Base-by-base conservation (phyloP, 2,888 invertebrate genomes). In the Scelioninae gen. 2 region DNA sequence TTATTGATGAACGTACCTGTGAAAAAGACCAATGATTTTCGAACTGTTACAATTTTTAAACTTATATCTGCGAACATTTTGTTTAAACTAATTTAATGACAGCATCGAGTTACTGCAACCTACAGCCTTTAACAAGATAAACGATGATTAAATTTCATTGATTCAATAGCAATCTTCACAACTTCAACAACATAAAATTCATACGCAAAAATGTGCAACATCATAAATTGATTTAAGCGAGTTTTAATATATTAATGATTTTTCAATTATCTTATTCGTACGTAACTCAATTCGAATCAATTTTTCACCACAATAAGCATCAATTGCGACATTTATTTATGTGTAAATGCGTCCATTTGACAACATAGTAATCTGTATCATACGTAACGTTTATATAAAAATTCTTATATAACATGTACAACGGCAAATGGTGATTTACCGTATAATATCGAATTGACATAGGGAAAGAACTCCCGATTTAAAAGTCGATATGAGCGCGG, bases 351-450 rank as follows among this genome's bases (percentile, higher is more conserved):
- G 10, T 19, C 16, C 2, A 22, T 50, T 43, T 35, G 22, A 52
- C 15, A 35, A 50, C 39, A 39, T 48, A n/a, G 35, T 57, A 33
- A 43, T 50, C 13, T 16, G 41, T 33, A 33, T 13, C 6, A 33
- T 58, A 50, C 11, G 22, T 43, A 50, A 50, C 52, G 58, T 50
- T 68, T 58, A 57, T 67, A 28, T 67, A 67, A 57, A 67, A 67
- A 57, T 53, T 46, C 53, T 53, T 45, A 33, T 6, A 53, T 43
- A 45, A 64, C 45, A 53, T 64, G 52, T 19, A 53, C 45, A 11
- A 53, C 18, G 28, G 46, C 25, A 35, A 63, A 52, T n/a, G n/a
- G n/a, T 22, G 10, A 16, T 46, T 37, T 52, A 53, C 53, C 37
- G 10, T 18, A 64, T 28, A 61, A 41, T 65, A 67, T 39, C 35